Conservation (phyloP, 1,140 invertebrate genomes). For the Laupala kohalensis region DNA sequence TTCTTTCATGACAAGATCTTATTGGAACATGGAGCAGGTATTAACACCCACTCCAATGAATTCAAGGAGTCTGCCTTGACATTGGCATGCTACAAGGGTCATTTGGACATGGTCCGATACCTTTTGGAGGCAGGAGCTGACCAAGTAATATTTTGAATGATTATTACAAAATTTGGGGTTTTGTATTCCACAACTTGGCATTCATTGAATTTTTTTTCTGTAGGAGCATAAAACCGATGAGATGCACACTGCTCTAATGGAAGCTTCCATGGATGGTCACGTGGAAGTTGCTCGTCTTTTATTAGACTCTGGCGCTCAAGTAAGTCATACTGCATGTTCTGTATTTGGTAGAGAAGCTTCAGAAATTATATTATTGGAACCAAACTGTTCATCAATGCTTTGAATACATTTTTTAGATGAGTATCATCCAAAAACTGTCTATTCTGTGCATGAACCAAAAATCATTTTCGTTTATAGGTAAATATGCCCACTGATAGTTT, state of each 20-base stretch:
- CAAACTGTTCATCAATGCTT: background rate
- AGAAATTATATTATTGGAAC: too few relatives aligned
- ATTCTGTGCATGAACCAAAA: too few relatives aligned
- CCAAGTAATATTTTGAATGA: conserved; percentile 41
- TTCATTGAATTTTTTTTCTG: conserved; percentile 8
- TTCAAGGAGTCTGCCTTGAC: conserved; percentile 94
- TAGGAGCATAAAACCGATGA: conserved; percentile 95
- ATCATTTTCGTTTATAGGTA: conserved; percentile 38
- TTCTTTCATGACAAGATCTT: conserved; percentile 53
- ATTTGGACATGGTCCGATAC: conserved; percentile 94
- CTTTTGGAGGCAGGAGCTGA: conserved; percentile 87
- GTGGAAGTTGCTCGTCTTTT: conserved; percentile 87
- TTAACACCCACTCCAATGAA: conserved; percentile 98
- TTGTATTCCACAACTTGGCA: background rate
- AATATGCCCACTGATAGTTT: conserved; percentile 99
- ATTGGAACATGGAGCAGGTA: conserved; percentile 82
- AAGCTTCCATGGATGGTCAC: conserved; percentile 99
- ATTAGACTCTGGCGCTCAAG: conserved; percentile 92
- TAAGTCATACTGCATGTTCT: conserved; percentile 22
- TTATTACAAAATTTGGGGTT: too few relatives aligned
- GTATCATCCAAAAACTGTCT: too few relatives aligned
- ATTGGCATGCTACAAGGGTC: conserved; percentile 94
- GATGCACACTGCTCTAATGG: conserved; percentile 99
- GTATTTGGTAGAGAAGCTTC: background rate
- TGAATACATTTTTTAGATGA: background rate